Base-by-base conservation (phyloP, 2,797 vertebrate genomes). In the Etheostoma perlongum region DNA sequence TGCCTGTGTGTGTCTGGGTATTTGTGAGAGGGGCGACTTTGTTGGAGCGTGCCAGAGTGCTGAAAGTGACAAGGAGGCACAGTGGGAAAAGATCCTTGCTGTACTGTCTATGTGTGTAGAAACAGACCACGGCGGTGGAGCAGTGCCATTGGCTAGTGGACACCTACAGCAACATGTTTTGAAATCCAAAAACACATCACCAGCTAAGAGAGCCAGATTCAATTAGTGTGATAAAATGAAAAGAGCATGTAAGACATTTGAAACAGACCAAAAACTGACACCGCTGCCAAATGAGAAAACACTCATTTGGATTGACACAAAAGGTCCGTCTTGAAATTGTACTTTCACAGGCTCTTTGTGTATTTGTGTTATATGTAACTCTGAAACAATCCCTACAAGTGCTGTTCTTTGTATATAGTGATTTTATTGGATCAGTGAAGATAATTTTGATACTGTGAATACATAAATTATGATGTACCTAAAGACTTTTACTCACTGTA, bases 91-190 rank as follows among this genome's bases (percentile, higher is more conserved):
- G 86, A 85, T 86, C 87, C 84, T 89, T 52, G 83, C 84, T 74
- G 88, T 76, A 84, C 82, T 78, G 83, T 83, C 87, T 89, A 82
- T 55, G 81, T 83, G 84, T 82, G 79, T 79, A 74, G 86, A 83
- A 89, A 89, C 87, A 90, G 90, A 76, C 81, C 82, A 49, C 51
- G 49, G 69, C 48, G 82, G 80, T 91, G 91, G 89, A 89, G 86
- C 84, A 71, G 48, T 81, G 87, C 91, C 88, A 87, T 89, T 91
- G 89, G 88, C 87, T 75, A 81, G 78, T 75, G 84, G 89, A 90
- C 90, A 92, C 89, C 90, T 92, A 76, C 81, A 80, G 92, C 92
- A 87, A 91, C 88, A 91, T 90, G 87, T 92, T 85, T 87, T 70
- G 63, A 90, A 85, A 81, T 86, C 76, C 85, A 13, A 63, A 88